Conservation (phyloP, 2,113 vertebrate genomes). For the Actinemys pallida region DNA sequence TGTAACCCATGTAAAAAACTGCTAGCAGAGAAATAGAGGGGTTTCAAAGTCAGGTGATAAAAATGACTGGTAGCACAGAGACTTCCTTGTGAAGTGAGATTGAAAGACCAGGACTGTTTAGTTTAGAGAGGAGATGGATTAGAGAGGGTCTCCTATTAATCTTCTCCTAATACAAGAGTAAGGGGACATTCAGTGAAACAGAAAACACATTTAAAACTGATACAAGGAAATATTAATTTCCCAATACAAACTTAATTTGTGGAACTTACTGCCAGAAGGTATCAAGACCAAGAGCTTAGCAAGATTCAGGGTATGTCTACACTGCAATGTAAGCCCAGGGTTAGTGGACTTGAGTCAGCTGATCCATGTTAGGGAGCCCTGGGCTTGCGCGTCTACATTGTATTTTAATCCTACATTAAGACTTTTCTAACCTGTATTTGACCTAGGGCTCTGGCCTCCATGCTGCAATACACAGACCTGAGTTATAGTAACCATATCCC, state of each 20-base stretch:
- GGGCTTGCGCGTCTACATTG: not conserved
- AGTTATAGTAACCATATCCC: not conserved
- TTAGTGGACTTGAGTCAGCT: not conserved
- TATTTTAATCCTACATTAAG: not conserved
- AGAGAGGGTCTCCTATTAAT: no score
- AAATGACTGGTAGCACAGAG: not conserved
- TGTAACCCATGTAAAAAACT: not conserved
- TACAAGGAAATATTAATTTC: no score
- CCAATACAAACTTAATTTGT: no score
- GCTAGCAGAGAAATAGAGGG: not conserved
- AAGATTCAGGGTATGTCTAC: not conserved
- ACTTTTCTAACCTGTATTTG: not conserved
- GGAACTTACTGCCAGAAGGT: not conserved
- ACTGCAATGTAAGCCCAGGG: not conserved
- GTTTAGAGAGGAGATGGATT: no score
- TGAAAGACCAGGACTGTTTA: no score
- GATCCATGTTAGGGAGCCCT: not conserved
- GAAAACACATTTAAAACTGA: no score
- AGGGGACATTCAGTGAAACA: no score
- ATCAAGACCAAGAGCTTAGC: not conserved
- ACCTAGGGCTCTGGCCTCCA: not conserved
- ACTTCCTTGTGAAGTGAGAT: not conserved
- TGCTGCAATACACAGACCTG: not conserved
- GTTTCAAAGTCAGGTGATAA: not conserved
- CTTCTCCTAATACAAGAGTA: no score